Conservation (phyloP, 2,888 invertebrate species). For the Epiblema foenella region DNA sequence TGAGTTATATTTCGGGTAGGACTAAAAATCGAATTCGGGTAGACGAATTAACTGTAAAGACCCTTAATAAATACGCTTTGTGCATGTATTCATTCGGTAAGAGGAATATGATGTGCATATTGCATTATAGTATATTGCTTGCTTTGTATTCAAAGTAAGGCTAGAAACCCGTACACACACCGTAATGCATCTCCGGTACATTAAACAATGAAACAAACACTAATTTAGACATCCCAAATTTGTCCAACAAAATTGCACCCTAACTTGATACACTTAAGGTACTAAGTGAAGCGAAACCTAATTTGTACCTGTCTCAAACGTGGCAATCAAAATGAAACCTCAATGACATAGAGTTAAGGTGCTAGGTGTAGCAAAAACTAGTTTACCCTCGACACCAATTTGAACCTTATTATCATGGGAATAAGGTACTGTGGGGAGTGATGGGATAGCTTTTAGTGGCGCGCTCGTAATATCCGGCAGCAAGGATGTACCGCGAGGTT, state of each 20-base stretch:
- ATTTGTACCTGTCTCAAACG: neutral
- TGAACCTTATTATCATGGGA: neutral
- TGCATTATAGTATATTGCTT: neutral
- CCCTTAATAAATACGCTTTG: no score
- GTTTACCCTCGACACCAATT: neutral
- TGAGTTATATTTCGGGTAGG: no score
- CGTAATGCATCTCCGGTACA: slow-evolving; percentile 39
- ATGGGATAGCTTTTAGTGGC: slow-evolving; percentile 26
- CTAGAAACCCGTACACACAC: neutral
- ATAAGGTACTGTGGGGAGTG: neutral
- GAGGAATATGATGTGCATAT: neutral
- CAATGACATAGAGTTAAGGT: neutral
- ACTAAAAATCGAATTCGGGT: no score
- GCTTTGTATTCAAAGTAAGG: slow-evolving; percentile 10
- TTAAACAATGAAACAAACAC: slow-evolving; percentile 34
- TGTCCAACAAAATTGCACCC: neutral
- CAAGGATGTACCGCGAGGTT: slow-evolving; percentile 1
- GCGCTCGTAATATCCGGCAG: slow-evolving; percentile 35
- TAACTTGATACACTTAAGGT: neutral
- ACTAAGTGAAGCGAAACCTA: neutral
- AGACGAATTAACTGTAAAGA: no score
- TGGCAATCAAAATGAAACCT: neutral
- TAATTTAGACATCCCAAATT: slow-evolving; percentile 14
- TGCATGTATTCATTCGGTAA: no score
- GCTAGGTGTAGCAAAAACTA: no score